These are phyloP conservation scores for Mycetomoellerius zeteki DNA, from an alignment of 1,140 invertebrate species.

Conservation along the genomic window DNA sequence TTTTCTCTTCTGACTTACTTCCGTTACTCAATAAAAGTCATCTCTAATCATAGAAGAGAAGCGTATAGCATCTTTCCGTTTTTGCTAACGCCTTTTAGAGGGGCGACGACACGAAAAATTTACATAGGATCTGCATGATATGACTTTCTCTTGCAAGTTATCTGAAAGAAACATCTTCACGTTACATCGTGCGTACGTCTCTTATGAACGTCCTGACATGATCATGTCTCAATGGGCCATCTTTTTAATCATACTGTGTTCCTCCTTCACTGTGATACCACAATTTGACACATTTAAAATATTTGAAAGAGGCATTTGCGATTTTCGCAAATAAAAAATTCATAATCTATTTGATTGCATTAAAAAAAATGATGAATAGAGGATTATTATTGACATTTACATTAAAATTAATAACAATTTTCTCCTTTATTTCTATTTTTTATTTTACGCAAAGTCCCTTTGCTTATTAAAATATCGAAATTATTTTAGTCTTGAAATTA, in stretches of 20 bases:
- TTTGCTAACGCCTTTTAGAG: slow-evolving; percentile 19
- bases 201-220: background rate
- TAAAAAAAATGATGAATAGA: background rate
- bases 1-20: slow-evolving; percentile 1
- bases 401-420: background rate
- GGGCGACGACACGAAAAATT: slow-evolving; percentile 49
- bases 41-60: background rate
- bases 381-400: background rate
- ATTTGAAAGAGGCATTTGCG: background rate
- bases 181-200: slow-evolving; percentile 45
- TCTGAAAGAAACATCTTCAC: slow-evolving; percentile 60
- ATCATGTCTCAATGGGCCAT: slow-evolving; percentile 40
- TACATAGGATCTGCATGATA: slow-evolving; percentile 56
- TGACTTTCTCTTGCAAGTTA: slow-evolving; percentile 70
- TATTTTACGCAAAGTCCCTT: background rate
- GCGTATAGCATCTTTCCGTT: slow-evolving; percentile 5
- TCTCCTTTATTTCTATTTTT: background rate
- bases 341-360: background rate
- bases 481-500: background rate
- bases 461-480: background rate
- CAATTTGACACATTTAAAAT: slow-evolving; percentile 41
- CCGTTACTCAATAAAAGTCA: slow-evolving; percentile 8
- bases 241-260: slow-evolving; percentile 44
- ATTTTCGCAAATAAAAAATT: background rate
- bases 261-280: slow-evolving; percentile 22